Conservation (phyloP, 2,797 vertebrate genomes). For the Propithecus perrieri region DNA sequence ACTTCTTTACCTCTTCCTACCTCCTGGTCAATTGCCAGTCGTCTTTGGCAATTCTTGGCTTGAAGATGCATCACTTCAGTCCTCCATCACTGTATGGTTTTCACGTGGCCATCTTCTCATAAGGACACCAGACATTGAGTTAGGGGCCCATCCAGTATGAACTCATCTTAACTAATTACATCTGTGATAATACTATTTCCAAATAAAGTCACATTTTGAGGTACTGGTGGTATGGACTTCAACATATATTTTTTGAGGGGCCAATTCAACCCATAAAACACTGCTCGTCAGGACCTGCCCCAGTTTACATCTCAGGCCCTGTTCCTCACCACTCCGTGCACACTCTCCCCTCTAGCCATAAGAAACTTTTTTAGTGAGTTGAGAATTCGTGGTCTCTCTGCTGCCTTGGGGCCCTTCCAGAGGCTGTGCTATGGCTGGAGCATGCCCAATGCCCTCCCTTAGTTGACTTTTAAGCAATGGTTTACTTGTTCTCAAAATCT, state of each 20-base stretch:
- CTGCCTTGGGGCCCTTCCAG: neutral
- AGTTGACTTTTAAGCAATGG: neutral
- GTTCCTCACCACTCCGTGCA: neutral
- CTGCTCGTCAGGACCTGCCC: neutral
- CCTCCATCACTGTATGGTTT: fast-evolving
- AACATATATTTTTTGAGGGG: neutral
- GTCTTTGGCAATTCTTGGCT: neutral
- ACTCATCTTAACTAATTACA: neutral
- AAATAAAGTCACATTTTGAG: neutral
- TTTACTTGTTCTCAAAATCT: neutral
- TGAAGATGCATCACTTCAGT: neutral
- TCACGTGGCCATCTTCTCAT: neutral
- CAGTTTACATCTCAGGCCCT: neutral
- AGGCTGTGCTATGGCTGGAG: neutral
- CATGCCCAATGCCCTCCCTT: neutral
- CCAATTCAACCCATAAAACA: neutral
- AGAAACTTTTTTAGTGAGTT: neutral
- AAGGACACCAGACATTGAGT: neutral
- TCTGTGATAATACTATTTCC: neutral
- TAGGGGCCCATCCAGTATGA: neutral
- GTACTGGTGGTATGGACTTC: neutral
- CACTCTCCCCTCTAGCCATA: neutral
- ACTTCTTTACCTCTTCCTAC: neutral
- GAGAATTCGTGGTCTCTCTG: neutral
- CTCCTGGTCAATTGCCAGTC: neutral